Conservation (phyloP, 2,113 vertebrate genomes). For the Caranx melampygus region DNA sequence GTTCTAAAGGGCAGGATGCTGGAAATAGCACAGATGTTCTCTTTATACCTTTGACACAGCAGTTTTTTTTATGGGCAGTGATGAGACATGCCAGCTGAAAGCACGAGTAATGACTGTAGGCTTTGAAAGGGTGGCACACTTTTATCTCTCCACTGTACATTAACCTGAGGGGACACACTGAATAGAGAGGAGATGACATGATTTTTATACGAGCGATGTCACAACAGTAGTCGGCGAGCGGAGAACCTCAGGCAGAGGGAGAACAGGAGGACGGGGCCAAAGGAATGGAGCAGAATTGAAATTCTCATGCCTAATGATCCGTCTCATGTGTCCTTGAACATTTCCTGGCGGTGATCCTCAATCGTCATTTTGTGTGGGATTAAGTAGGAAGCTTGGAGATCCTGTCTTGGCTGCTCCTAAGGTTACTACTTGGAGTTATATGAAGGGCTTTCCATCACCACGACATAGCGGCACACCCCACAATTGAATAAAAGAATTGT, state of each 20-base stretch:
- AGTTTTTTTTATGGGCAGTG: conserved; percentile 43
- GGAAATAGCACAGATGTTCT: conserved; percentile 62
- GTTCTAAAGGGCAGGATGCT: conserved; percentile 45
- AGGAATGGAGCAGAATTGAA: conserved; percentile 39
- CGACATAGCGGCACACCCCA: conserved; percentile 53
- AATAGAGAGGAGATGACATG: conserved; percentile 51
- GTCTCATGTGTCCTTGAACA: conserved; percentile 66
- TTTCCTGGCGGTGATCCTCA: conserved; percentile 65
- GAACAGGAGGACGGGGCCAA: conserved; percentile 8
- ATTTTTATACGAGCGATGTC: conserved; percentile 53
- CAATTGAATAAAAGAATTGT: conserved; percentile 62
- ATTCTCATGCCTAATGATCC: conserved; percentile 48
- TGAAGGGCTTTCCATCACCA: conserved; percentile 65
- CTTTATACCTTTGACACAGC: conserved; percentile 63
- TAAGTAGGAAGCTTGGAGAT: conserved; percentile 65
- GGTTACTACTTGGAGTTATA: conserved; percentile 69
- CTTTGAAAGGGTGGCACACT: conserved; percentile 57
- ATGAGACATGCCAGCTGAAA: conserved; percentile 56
- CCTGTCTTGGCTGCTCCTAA: conserved; percentile 58
- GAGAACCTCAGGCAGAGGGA: conserved; percentile 55
- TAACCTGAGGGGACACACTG: conserved; percentile 58
- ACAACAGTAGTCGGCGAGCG: conserved; percentile 35
- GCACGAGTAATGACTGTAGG: conserved; percentile 39
- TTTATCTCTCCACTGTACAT: conserved; percentile 41
- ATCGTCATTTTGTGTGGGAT: conserved; percentile 59